These are phyloP conservation scores for Euglossa dilemma DNA, from an alignment of 1,140 invertebrate genomes.

Conservation along the genomic window DNA sequence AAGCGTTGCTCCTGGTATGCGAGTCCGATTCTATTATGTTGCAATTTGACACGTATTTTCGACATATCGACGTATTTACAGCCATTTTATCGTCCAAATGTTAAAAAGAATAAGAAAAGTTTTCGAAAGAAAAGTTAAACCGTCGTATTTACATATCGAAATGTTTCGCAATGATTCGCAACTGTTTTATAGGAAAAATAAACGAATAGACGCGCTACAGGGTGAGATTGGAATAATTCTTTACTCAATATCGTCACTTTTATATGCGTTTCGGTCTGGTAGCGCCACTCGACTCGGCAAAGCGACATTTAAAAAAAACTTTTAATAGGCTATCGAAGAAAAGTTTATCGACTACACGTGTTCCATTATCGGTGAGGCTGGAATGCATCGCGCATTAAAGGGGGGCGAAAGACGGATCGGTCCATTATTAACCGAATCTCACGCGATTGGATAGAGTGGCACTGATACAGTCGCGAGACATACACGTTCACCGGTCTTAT, in stretches of 20 bases:
- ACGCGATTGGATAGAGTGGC: too few species aligned
- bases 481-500: background rate
- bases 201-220: background rate
- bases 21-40: background rate
- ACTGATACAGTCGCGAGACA: background rate
- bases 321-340: background rate
- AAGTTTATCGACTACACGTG: background rate
- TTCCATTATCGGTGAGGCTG: background rate
- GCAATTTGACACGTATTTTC: background rate
- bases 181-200: conserved; percentile 6
- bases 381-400: conserved; percentile 3
- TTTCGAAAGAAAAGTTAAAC: background rate
- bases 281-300: background rate
- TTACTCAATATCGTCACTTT: background rate
- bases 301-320: background rate
- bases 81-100: background rate
- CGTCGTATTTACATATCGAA: background rate
- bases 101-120: too few species aligned
- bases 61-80: too few species aligned
- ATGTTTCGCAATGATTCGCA: background rate
- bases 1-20: background rate
- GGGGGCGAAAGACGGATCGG: background rate
- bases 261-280: background rate
- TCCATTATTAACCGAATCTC: background rate
- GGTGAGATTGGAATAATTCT: background rate